A percentile compares a stretch with the other conserved stretches of the same genome.
Conservation (phyloP, 2,113 vertebrate genomes). For the Crocuta crocuta region DNA sequence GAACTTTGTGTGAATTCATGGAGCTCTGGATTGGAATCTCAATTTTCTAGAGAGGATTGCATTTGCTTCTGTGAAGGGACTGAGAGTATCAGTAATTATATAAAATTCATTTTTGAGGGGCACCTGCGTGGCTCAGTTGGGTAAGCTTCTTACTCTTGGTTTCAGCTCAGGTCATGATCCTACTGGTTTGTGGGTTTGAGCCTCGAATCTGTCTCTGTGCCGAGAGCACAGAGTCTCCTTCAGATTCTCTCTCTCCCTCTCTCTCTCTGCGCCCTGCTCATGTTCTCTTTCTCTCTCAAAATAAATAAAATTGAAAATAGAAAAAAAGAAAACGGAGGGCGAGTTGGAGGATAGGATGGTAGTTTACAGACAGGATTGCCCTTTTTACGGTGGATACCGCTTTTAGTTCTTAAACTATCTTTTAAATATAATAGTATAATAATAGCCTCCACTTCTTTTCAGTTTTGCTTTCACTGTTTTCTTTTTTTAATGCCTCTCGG, state of each 20-base stretch:
- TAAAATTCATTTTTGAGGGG: neutral
- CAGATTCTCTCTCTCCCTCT: no score
- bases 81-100: neutral
- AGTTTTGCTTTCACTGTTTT: neutral
- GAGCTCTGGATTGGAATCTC: neutral
- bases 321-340: neutral
- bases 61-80: neutral
- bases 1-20: neutral
- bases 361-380: neutral
- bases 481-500: neutral
- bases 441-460: neutral
- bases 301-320: no score
- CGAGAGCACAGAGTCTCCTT: no score
- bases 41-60: neutral
- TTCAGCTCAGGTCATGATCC: no score
- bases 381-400: neutral
- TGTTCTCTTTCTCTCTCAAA: no score
- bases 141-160: no score
- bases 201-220: no score
- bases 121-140: no score
- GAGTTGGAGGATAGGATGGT: neutral
- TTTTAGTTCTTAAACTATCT: neutral
- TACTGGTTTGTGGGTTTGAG: no score
- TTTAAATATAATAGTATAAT: neutral
- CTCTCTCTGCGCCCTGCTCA: no score